Percentiles rank a stretch among this genome's conserved stretches.
Conservation (phyloP, 64 coral and sea anemone species). For the Platygyra sinensis region DNA sequence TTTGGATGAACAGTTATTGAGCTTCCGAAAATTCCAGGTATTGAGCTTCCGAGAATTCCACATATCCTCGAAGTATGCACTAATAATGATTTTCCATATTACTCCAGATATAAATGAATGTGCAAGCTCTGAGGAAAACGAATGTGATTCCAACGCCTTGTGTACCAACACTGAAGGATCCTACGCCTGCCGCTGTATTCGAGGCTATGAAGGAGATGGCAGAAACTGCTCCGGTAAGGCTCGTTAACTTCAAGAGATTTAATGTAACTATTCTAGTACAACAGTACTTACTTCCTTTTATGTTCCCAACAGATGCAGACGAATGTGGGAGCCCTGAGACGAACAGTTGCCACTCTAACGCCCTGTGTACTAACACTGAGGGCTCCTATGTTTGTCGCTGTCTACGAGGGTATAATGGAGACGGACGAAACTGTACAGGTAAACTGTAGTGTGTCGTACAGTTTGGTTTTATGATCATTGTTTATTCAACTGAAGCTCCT, state of each 20-base stretch:
- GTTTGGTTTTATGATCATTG: too few relatives aligned
- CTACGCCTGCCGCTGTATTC: neutral
- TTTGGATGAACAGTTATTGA: too few relatives aligned
- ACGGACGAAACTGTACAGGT: constrained; percentile 1
- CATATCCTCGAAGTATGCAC: too few relatives aligned
- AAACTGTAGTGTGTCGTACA: too few relatives aligned
- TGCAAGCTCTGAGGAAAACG: neutral
- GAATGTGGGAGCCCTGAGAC: constrained; percentile 17
- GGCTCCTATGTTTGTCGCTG: constrained; percentile 51
- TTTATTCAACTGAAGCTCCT: too few relatives aligned
- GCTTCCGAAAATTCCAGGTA: too few relatives aligned
- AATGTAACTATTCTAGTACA: too few relatives aligned
- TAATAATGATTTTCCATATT: too few relatives aligned
- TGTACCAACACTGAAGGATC: neutral
- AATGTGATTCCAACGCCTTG: neutral
- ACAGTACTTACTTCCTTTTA: too few relatives aligned
- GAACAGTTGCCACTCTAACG: constrained; percentile 5
- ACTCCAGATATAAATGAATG: constrained; percentile 13
- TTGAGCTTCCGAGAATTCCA: too few relatives aligned
- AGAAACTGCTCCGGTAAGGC: neutral
- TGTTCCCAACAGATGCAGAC: constrained; percentile 14
- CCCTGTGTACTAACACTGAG: constrained; percentile 37
- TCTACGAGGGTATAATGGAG: constrained; percentile 2
- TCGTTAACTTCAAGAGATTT: too few relatives aligned
- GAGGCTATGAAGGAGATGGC: constrained; percentile 3